phyloP scores from a whole-genome alignment of 2,113 vertebrate species.

The Nesoenas mayeri region DNA sequence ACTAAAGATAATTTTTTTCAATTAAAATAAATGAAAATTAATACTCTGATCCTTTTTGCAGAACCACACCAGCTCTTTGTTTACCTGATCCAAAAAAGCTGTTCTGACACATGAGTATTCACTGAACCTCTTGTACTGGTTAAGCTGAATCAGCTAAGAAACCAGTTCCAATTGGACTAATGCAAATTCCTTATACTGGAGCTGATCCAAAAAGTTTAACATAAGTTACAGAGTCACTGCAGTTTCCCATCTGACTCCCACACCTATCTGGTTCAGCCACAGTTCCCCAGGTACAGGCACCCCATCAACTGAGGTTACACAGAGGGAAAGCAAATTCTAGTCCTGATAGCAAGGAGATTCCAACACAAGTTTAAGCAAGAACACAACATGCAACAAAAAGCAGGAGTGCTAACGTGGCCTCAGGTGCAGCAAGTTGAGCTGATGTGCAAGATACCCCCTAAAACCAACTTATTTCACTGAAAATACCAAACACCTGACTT shows the following conservation, averaged over 20 bases:
- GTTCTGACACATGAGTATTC: neutral
- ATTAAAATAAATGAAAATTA: neutral
- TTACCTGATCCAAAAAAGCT: neutral
- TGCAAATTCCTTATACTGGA: neutral
- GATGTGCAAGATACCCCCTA: neutral
- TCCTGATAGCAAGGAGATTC: neutral
- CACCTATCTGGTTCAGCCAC: neutral
- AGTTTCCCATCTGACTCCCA: neutral
- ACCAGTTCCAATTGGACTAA: fast-evolving
- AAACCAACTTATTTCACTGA: neutral
- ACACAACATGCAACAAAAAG: neutral
- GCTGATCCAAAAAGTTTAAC: neutral
- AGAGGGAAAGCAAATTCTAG: neutral
- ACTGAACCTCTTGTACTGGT: neutral
- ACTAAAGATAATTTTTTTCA: neutral
- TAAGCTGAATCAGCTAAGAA: neutral
- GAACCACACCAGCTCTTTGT: neutral
- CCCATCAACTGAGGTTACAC: neutral
- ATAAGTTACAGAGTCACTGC: neutral
- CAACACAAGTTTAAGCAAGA: neutral
- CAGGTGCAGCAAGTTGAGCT: neutral
- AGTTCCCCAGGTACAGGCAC: neutral
- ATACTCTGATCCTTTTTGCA: neutral
- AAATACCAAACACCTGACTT: neutral
- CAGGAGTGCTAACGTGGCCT: neutral